Evolutionary conservation across 2,888 invertebrate species (phyloP).

Genomic region (Trichopria drosophilae): DNA sequence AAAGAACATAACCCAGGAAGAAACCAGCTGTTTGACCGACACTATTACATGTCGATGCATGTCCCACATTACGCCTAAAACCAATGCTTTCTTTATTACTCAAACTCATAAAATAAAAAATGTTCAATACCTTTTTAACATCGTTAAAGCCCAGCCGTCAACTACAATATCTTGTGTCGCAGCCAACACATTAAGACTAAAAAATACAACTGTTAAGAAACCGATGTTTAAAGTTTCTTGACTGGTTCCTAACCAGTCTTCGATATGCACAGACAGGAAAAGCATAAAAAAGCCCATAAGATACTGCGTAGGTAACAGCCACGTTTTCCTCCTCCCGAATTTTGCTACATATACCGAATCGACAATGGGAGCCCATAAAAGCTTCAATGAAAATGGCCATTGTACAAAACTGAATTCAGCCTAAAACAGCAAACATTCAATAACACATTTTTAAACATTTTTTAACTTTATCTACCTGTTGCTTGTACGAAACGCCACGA

Average conservation of each 20-base stretch:
- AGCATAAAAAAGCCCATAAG: conserved; percentile 89
- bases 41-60: conserved; percentile 98
- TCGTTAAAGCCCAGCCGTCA: conserved; percentile 99
- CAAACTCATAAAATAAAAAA: background rate
- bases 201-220: conserved; percentile 82
- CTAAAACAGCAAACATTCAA: conserved; percentile 52
- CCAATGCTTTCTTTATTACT: background rate
- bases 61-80: conserved; percentile 85
- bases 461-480: conserved; percentile 67
- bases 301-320: conserved; percentile 94
- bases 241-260: conserved; percentile 73
- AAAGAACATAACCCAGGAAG: conserved; percentile 94
- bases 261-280: conserved; percentile 74
- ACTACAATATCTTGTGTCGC: conserved; percentile 99
- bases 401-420: conserved; percentile 91
- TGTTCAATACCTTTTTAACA: conserved; percentile 79
- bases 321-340: conserved; percentile 92
- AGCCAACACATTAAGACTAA: conserved; percentile 90
- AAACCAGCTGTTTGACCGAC: conserved; percentile 98
- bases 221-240: conserved; percentile 69
- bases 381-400: conserved; percentile 90
- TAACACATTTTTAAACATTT: conserved; percentile 1
- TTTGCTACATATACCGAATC: conserved; percentile 83
- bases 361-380: conserved; percentile 98
- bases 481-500: conserved; percentile 87